Evolutionary conservation across 2,113 vertebrate species (phyloP).

Genomic region (Atherinomorus stipes): DNA sequence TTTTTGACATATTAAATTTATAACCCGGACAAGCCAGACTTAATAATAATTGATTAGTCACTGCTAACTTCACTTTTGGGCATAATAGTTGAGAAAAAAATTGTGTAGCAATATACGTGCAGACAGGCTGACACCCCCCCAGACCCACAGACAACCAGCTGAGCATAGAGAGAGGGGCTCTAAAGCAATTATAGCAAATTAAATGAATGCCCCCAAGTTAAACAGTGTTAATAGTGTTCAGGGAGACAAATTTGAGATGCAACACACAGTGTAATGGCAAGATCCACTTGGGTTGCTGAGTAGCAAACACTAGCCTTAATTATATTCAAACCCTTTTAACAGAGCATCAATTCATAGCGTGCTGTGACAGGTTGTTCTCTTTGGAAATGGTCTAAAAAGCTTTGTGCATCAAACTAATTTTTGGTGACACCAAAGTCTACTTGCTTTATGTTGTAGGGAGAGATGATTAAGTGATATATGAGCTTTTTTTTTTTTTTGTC

Average conservation of each 20-base stretch:
- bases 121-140: slow-evolving; percentile 44
- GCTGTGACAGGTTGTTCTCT: slow-evolving; percentile 69
- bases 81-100: slow-evolving; percentile 19
- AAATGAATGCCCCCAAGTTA: slow-evolving; percentile 79
- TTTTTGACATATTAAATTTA: background rate
- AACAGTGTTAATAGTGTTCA: slow-evolving; percentile 79
- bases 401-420: slow-evolving; percentile 51
- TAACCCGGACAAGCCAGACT: background rate
- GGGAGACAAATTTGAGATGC: slow-evolving; percentile 76
- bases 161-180: slow-evolving; percentile 69
- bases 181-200: slow-evolving; percentile 80
- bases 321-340: slow-evolving; percentile 75
- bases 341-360: slow-evolving; percentile 71
- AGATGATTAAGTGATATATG: slow-evolving; percentile 37
- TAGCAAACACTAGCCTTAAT: slow-evolving; percentile 74
- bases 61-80: slow-evolving; percentile 16
- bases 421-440: slow-evolving; percentile 44
- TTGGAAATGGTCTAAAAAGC: slow-evolving; percentile 61
- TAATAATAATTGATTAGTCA: slow-evolving; percentile 10
- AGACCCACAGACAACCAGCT: slow-evolving; percentile 68
- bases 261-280: slow-evolving; percentile 73
- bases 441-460: slow-evolving; percentile 32
- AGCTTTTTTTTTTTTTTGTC: slow-evolving; percentile 50
- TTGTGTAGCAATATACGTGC: slow-evolving; percentile 31
- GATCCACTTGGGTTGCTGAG: slow-evolving; percentile 73